Conservation (phyloP, 1,140 invertebrate species). For the Galleria mellonella region DNA sequence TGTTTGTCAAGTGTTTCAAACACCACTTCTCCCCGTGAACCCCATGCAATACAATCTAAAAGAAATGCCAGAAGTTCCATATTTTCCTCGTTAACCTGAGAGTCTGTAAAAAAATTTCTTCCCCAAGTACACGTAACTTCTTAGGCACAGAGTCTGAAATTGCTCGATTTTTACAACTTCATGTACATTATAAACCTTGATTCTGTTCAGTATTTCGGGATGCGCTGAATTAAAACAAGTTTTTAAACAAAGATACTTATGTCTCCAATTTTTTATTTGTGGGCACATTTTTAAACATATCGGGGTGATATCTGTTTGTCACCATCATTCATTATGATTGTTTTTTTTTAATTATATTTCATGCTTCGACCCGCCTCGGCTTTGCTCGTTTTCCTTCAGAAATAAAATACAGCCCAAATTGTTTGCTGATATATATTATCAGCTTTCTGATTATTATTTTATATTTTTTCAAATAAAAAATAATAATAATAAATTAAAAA, state of each 20-base stretch:
- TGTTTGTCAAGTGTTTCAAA: conserved; percentile 2
- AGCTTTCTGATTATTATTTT: too few relatives aligned
- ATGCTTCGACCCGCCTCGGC: too few relatives aligned
- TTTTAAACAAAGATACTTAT: conserved; percentile 32
- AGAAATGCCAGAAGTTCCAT: conserved; percentile 39
- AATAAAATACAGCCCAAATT: too few relatives aligned
- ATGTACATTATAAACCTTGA: conserved; percentile 18
- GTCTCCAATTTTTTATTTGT: too few relatives aligned
- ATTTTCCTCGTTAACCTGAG: conserved; percentile 43
- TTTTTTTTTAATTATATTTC: too few relatives aligned
- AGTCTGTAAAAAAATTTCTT: conserved; percentile 32
- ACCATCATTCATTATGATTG: too few relatives aligned
- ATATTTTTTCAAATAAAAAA: too few relatives aligned
- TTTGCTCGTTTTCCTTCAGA: too few relatives aligned
- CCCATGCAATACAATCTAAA: conserved; percentile 23
- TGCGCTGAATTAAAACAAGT: conserved; percentile 28
- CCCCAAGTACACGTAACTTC: conserved; percentile 16
- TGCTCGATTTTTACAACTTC: conserved; percentile 6
- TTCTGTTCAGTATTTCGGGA: conserved; percentile 23
- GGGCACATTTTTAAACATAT: too few relatives aligned
- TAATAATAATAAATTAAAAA: too few relatives aligned
- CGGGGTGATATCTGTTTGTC: too few relatives aligned
- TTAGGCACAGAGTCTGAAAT: conserved; percentile 12
- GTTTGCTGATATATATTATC: too few relatives aligned
- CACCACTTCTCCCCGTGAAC: conserved; percentile 4